phyloP scores from a whole-genome alignment of 2,113 vertebrate genomes.

The Prionailurus viverrinus region DNA sequence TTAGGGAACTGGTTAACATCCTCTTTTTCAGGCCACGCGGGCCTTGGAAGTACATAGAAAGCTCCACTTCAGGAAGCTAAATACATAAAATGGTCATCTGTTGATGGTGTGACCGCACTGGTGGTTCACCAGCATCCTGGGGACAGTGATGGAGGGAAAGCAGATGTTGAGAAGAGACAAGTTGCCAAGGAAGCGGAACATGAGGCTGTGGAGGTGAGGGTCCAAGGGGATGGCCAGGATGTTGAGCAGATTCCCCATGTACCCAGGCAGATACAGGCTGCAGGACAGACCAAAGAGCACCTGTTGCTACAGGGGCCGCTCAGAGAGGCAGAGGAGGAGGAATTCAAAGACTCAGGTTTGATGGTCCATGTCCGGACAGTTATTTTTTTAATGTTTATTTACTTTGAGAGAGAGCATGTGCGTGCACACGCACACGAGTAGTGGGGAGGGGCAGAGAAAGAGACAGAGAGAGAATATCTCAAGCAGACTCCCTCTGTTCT shows the following conservation, averaged over 20 bases:
- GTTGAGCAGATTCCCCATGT: background rate
- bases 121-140: slow-evolving; percentile 48
- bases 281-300: background rate
- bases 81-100: background rate
- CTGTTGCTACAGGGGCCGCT: background rate
- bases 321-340: slow-evolving; percentile 4
- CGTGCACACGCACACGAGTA: too few relatives aligned
- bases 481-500: too few relatives aligned
- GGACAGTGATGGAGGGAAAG: background rate
- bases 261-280: background rate
- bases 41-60: background rate
- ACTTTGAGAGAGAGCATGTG: too few relatives aligned
- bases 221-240: background rate
- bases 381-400: too few relatives aligned
- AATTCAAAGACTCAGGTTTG: background rate
- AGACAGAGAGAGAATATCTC: too few relatives aligned
- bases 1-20: background rate
- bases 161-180: slow-evolving; percentile 10
- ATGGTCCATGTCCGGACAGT: background rate
- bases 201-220: slow-evolving; percentile 14
- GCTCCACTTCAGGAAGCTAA: background rate
- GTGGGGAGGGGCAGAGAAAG: too few relatives aligned
- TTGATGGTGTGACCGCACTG: background rate
- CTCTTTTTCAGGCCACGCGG: background rate
- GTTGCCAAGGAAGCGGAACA: slow-evolving; percentile 50